Evolutionary conservation across 2,797 vertebrate species (phyloP).

Genomic region (Caiman crocodilus): DNA sequence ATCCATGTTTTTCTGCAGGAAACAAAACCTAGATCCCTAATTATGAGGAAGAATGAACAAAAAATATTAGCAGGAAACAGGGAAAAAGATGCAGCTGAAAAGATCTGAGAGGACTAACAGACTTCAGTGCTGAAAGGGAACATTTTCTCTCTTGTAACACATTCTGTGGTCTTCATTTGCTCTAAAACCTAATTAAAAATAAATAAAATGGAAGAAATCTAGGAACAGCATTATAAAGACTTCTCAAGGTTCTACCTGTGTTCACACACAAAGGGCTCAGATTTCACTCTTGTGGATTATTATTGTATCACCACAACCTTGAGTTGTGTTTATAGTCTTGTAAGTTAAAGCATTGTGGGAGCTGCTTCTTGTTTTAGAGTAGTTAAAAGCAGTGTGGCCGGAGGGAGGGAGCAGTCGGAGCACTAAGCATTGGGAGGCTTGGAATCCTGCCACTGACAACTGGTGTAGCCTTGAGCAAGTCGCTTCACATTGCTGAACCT

Average conservation of each 20-base stretch:
- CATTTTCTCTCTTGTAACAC: constrained; percentile 17
- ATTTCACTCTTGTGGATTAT: constrained; percentile 66
- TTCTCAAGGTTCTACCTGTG: constrained; percentile 43
- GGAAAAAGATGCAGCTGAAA: neutral
- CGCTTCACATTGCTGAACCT: neutral
- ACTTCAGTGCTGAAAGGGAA: neutral
- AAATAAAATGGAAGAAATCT: constrained; percentile 45
- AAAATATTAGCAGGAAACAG: neutral
- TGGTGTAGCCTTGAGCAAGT: neutral
- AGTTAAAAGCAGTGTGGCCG: constrained; percentile 7
- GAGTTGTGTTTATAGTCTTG: constrained; percentile 61
- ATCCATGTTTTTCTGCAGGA: no score
- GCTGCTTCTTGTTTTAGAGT: constrained; percentile 45
- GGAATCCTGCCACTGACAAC: neutral
- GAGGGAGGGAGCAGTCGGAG: neutral
- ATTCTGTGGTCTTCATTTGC: neutral
- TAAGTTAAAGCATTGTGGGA: constrained; percentile 24
- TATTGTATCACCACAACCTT: constrained; percentile 51
- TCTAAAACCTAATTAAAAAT: neutral
- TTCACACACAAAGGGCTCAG: constrained; percentile 52
- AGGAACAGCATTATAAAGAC: constrained; percentile 41
- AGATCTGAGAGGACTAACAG: neutral
- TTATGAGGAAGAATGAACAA: neutral
- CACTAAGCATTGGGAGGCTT: neutral
- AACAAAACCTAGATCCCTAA: neutral